Percentiles rank a stretch among this genome's conserved stretches.
These are phyloP conservation scores for Stenolophus ochropezus DNA, from an alignment of 2,888 invertebrate genomes.

Conservation along the genomic window DNA sequence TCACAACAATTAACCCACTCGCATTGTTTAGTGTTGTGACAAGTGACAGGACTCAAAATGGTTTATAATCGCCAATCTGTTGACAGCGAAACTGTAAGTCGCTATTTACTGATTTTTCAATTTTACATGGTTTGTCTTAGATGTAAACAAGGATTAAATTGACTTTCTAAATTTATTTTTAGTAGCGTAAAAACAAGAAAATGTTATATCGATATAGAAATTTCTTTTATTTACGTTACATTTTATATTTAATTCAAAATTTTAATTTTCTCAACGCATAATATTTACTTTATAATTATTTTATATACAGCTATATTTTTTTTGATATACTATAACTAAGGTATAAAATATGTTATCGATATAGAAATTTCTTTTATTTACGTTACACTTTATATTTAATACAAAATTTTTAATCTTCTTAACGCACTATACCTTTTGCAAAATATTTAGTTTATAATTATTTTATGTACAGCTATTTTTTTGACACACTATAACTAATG, in stretches of 20 bases:
- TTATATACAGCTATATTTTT: not conserved
- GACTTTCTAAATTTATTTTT: constrained; percentile 49
- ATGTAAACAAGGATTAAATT: constrained; percentile 7
- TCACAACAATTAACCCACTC: not conserved
- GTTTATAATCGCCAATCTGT: constrained; percentile 46
- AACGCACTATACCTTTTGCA: too few relatives aligned
- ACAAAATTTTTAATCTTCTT: too few relatives aligned
- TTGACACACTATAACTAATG: not conserved
- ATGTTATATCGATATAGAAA: constrained; percentile 21
- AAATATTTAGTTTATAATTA: not conserved
- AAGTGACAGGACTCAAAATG: constrained; percentile 45
- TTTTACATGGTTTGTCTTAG: not conserved
- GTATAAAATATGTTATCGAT: not conserved
- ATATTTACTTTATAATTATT: constrained; percentile 11
- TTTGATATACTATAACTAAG: not conserved
- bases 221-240: constrained; percentile 45
- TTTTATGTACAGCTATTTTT: not conserved
- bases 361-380: constrained; percentile 51
- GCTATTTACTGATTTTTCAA: not conserved
- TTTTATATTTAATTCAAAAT: too few relatives aligned
- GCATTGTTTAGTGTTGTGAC: not conserved
- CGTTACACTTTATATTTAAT: not conserved
- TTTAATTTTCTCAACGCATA: too few relatives aligned
- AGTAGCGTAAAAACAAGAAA: constrained; percentile 34
- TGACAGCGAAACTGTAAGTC: constrained; percentile 41